Evolutionary conservation across 2,797 vertebrate genomes (phyloP), one percentile per base, ranked within the genome.

Genomic region (Scarus forsteni): DNA sequence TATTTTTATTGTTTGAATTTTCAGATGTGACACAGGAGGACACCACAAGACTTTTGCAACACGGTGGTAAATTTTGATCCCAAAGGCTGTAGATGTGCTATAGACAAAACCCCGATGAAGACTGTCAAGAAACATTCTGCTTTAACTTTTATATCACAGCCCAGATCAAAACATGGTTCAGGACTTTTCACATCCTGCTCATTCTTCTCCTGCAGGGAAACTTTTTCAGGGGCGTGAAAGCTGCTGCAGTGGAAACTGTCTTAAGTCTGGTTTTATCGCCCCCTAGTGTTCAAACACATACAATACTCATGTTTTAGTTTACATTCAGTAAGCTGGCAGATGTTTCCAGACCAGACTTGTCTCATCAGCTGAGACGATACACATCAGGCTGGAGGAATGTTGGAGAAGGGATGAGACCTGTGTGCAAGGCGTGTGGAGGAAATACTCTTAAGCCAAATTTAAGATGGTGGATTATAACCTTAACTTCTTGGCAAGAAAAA

Each of bases 321-420:
- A 79, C 70, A 59, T 69, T 85, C 73, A 81, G 56, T 51, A 60
- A 77, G 54, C 65, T 56, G 62, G 65, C 58, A 80, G 80, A 67
- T 34, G 69, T 64, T 73, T 66, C 44, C 19, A 48, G 66, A 39
- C 54, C 79, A 79, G 83, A 68, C 85, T 76, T 82, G 90, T 87
- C 85, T 85, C 57, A 82, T 89, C 86, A 91, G 71, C 90, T 83
- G 82, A 77, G 77, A 79, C 58, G 39, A 34, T 58, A 75, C 83
- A 79, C 87, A 84, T 85, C 83, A 84, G 73, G 55, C 71, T 15
- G 46, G 56, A 85, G 87, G 87, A 91, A 90, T 92, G 87, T 85
- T 84, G 79, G 74, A 77, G 65, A 82, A 84, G 79, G 15, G 67
- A 80, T 73, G 56, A 66, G 77, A 66, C 35, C 57, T 60, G 58